Percentiles rank a stretch among this genome's conserved stretches.
Conservation (phyloP, 2,113 vertebrate genomes). For the Acanthochromis polyacanthus region DNA sequence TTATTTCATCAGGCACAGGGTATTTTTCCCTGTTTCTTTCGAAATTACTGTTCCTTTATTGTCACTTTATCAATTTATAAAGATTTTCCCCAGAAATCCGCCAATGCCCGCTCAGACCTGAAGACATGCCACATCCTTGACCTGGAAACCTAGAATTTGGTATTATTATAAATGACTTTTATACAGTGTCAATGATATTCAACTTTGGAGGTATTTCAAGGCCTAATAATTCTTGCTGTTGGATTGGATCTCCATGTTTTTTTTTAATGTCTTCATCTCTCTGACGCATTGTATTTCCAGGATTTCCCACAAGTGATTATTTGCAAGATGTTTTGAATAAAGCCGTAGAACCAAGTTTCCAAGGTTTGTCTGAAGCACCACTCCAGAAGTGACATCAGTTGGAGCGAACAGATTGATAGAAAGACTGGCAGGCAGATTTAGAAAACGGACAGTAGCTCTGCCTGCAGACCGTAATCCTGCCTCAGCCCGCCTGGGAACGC, state of each 20-base stretch:
- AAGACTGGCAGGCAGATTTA: conserved; percentile 38
- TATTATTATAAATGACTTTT: not conserved
- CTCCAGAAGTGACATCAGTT: conserved; percentile 41
- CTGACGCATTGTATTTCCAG: not conserved
- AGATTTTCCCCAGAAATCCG: not conserved
- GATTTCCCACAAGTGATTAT: conserved; percentile 6
- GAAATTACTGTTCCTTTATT: not conserved
- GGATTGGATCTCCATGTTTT: not conserved
- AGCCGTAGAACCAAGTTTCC: conserved; percentile 8
- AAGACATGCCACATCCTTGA: not conserved
- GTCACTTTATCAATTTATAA: not conserved
- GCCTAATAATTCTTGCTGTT: not conserved
- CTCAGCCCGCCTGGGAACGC: conserved; percentile 31
- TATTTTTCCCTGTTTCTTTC: not conserved
- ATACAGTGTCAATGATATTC: not conserved
- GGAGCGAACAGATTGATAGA: conserved; percentile 31
- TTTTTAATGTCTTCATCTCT: conserved; percentile 16
- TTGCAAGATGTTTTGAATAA: conserved; percentile 29
- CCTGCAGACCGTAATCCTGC: conserved; percentile 44
- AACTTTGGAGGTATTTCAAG: not conserved
- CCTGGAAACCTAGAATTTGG: not conserved
- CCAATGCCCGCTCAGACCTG: not conserved
- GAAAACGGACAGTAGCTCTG: conserved; percentile 20
- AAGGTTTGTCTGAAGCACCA: conserved; percentile 24
- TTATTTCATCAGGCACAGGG: not conserved